Evolutionary conservation across 2,113 vertebrate species (phyloP), one percentile per base, ranked within the genome.

Genomic region (Phoxinus phoxinus): DNA sequence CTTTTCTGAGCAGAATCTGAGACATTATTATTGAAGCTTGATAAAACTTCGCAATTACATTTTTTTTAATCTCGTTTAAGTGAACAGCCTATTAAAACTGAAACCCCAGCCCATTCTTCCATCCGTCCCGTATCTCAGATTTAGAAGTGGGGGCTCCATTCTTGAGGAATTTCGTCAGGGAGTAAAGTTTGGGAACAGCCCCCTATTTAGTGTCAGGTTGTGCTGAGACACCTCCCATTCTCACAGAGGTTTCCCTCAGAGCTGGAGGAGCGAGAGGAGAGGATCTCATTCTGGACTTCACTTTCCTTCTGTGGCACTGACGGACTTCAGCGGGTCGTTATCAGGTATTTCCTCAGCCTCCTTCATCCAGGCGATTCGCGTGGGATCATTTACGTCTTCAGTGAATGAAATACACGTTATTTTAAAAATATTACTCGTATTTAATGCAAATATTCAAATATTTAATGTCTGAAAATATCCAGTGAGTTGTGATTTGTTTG

Each of bases 181-280:
- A 96, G 95, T 89, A 92, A 96, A 95, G 93, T 86, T 41, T 92
- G 94, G 96, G 97, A 96, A 95, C 97, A 95, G 95, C 97, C 97
- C 97, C 96, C 95, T 96, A 94, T 98, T 99, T 98, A 99, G 98
- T 94, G 96, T 96, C 96, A 95, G 94, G 92, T 94, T 94, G 94
- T 94, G 94, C 94, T 94, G 94, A 96, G 95, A 94, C 91, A 95
- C 96, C 95, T 96, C 96, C 95, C 97, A 97, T 95, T 98, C 94
- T 92, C 92, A 96, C 89, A 90, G 87, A 96, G 93, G 94, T 93
- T 93, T 91, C 93, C 93, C 88, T 91, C 94, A 92, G 92, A 91
- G 93, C 93, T 92, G 93, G 93, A 92, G 91, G 92, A 90, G 92
- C 86, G 88, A 44, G 27, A 32, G 15, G 90, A 91, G 92, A 41